Evolutionary conservation across 2,113 vertebrate species (phyloP).

Genomic region (Steatornis caripensis): DNA sequence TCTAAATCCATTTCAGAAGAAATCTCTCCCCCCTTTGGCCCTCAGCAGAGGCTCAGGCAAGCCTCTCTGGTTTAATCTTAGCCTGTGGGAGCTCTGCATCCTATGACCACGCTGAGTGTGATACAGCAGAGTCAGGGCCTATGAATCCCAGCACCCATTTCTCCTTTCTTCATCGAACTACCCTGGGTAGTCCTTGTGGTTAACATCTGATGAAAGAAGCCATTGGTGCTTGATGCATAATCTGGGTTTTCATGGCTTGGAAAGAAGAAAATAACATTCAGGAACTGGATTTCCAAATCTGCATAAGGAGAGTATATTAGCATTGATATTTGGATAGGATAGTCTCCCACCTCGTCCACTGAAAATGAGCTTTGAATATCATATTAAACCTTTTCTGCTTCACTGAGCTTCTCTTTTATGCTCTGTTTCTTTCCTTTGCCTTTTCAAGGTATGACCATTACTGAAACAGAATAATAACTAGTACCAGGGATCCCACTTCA

Average conservation of each 20-base stretch:
- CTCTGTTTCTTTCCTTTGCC: constrained; percentile 14
- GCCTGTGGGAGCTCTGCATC: neutral
- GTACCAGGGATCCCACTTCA: neutral
- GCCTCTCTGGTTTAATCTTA: neutral
- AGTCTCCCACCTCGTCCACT: neutral
- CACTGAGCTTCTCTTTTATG: constrained; percentile 15
- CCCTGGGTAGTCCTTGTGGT: neutral
- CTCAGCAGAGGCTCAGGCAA: neutral
- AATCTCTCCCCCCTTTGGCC: neutral
- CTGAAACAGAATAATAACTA: neutral
- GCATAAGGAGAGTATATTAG: neutral
- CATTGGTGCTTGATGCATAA: neutral
- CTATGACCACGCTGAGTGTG: neutral
- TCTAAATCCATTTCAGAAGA: neutral
- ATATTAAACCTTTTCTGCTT: neutral
- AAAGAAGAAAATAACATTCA: neutral
- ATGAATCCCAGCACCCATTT: neutral
- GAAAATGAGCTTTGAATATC: neutral
- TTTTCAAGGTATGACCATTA: neutral
- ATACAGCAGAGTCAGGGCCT: neutral
- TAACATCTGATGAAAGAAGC: neutral
- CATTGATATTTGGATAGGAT: neutral
- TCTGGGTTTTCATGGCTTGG: neutral
- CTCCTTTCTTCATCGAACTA: neutral
- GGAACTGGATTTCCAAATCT: neutral